These are phyloP conservation scores for Barypeithes pellucidus DNA, from an alignment of 2,888 invertebrate species.

Conservation along the genomic window DNA sequence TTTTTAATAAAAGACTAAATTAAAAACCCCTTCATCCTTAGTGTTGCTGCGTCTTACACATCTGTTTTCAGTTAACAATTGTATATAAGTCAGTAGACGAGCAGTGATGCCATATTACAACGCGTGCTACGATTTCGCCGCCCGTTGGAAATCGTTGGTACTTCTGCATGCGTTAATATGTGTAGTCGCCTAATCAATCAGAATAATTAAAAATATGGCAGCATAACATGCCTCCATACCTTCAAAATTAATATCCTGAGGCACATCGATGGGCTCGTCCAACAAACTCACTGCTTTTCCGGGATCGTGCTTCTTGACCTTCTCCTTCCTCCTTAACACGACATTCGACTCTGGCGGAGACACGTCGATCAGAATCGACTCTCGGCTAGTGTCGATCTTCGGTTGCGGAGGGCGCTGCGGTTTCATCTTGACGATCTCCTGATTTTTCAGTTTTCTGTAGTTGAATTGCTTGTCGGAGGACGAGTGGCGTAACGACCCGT, in stretches of 20 bases:
- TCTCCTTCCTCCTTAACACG: constrained; percentile 52
- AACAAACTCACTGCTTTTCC: constrained; percentile 73
- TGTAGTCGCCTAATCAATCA: too few species aligned
- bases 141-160: too few species aligned
- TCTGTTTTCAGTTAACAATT: too few species aligned
- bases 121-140: too few species aligned
- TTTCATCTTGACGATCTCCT: constrained; percentile 67
- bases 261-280: constrained; percentile 84
- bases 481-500: constrained; percentile 57
- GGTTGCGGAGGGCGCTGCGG: constrained; percentile 71
- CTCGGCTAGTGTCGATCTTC: constrained; percentile 65
- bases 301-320: background rate
- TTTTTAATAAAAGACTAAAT: too few species aligned
- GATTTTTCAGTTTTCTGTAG: constrained; percentile 88
- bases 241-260: constrained; percentile 68
- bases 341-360: constrained; percentile 73
- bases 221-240: too few species aligned
- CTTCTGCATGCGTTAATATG: too few species aligned
- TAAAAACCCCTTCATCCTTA: too few species aligned
- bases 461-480: constrained; percentile 79
- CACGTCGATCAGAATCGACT: constrained; percentile 85
- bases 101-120: too few species aligned
- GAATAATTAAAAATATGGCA: background rate
- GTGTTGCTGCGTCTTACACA: too few species aligned
- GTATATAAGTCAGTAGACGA: too few species aligned